Conservation (phyloP, 2,113 vertebrate genomes). For the Centropus bengalensis region DNA sequence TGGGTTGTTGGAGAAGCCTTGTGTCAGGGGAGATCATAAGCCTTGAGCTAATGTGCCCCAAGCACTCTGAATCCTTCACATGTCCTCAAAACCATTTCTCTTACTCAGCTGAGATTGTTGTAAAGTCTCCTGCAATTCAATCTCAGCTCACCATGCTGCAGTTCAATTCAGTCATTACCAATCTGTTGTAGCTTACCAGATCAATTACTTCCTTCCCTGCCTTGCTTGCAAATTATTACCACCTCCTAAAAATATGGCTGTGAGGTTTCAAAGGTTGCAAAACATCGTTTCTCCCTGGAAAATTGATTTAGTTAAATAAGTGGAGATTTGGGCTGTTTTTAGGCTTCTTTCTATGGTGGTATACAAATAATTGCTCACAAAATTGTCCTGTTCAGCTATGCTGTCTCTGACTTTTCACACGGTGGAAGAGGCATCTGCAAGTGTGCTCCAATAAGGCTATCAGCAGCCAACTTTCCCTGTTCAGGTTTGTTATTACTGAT, state of each 20-base stretch:
- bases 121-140: constrained; percentile 21
- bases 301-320: constrained; percentile 49
- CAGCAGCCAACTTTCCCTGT: background rate
- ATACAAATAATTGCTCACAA: background rate
- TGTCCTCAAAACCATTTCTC: constrained; percentile 32
- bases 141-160: background rate
- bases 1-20: background rate
- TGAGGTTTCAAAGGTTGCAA: constrained; percentile 26
- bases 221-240: constrained; percentile 51
- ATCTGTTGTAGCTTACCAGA: background rate
- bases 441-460: background rate
- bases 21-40: background rate
- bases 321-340: constrained; percentile 36
- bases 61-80: constrained; percentile 36
- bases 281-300: constrained; percentile 30
- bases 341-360: constrained; percentile 16
- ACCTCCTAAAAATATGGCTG: constrained; percentile 48
- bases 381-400: background rate
- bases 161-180: constrained; percentile 47
- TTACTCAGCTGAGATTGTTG: constrained; percentile 47
- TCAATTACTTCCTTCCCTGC: constrained; percentile 31
- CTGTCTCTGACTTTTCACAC: background rate
- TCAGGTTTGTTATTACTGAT: background rate
- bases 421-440: background rate
- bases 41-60: background rate